Conservation (phyloP, 1,140 invertebrate genomes). For the Tenebrio molitor region DNA sequence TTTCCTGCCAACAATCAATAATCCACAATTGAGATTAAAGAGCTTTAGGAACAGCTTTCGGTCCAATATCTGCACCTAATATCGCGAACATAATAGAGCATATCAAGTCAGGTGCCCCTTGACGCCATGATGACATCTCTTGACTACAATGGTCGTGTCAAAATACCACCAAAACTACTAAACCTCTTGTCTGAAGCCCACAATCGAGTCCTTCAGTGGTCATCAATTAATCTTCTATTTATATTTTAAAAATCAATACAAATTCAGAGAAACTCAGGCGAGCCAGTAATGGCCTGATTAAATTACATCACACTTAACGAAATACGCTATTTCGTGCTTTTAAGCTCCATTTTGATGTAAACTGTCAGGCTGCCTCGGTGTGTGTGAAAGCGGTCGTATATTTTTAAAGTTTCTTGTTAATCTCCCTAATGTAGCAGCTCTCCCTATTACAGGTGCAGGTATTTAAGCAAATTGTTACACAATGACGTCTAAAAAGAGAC, state of each 20-base stretch:
- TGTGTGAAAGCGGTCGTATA: not conserved
- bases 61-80: constrained; percentile 14
- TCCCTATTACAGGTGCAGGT: not conserved
- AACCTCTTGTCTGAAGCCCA: constrained; percentile 17
- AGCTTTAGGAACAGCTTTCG: constrained; percentile 14
- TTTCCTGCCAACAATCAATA: constrained; percentile 16
- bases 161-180: constrained; percentile 20
- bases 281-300: too few species aligned
- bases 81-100: constrained; percentile 36
- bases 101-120: constrained; percentile 30
- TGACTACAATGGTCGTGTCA: constrained; percentile 14
- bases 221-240: constrained; percentile 6
- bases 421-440: not conserved
- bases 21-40: constrained; percentile 36
- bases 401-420: constrained; percentile 26
- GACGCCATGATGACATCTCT: constrained; percentile 23
- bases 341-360: not conserved
- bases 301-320: too few species aligned
- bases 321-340: not conserved
- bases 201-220: constrained; percentile 1
- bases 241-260: not conserved
- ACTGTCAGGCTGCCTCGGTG: not conserved
- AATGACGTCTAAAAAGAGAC: too few species aligned
- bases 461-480: not conserved
- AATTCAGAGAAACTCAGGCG: not conserved